Evolutionary conservation across 2,113 vertebrate genomes (phyloP).

Genomic region (Channa maculata): DNA sequence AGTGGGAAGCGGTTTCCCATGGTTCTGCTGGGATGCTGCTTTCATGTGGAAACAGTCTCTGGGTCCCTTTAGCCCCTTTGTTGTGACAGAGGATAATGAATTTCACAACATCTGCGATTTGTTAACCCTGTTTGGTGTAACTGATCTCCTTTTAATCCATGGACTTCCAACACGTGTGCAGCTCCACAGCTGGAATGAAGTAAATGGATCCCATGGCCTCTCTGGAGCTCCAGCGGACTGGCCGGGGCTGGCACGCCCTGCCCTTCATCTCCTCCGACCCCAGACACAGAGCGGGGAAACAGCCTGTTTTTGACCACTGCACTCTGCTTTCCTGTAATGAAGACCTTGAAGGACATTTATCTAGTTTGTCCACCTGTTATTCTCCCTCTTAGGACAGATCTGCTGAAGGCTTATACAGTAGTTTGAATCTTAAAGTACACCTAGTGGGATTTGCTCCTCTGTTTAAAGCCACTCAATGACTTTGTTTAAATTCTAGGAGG

Average conservation of each 20-base stretch:
- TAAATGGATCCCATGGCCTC: slow-evolving; percentile 69
- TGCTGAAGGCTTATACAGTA: no score
- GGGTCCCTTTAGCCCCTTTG: slow-evolving; percentile 64
- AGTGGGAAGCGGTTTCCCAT: slow-evolving; percentile 63
- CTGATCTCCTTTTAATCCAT: slow-evolving; percentile 75
- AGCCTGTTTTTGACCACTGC: slow-evolving; percentile 8
- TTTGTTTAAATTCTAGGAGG: no score
- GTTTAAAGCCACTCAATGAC: no score
- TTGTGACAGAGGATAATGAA: slow-evolving; percentile 78
- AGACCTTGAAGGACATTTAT: neutral
- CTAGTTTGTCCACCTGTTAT: slow-evolving; percentile 3
- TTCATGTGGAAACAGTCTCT: slow-evolving; percentile 74
- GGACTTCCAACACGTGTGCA: slow-evolving; percentile 65
- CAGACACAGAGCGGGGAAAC: neutral
- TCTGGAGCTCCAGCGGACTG: slow-evolving; percentile 31
- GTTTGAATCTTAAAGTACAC: no score
- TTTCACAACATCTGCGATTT: slow-evolving; percentile 81
- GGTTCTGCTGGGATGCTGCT: slow-evolving; percentile 70
- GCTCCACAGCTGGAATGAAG: slow-evolving; percentile 62
- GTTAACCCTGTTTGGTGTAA: slow-evolving; percentile 77
- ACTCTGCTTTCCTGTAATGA: neutral
- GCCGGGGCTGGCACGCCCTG: slow-evolving; percentile 17
- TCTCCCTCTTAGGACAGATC: neutral
- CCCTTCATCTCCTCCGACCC: neutral
- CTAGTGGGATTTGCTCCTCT: no score